These are phyloP conservation scores for Channa maculata DNA, from an alignment of 2,113 vertebrate species.

Conservation along the genomic window DNA sequence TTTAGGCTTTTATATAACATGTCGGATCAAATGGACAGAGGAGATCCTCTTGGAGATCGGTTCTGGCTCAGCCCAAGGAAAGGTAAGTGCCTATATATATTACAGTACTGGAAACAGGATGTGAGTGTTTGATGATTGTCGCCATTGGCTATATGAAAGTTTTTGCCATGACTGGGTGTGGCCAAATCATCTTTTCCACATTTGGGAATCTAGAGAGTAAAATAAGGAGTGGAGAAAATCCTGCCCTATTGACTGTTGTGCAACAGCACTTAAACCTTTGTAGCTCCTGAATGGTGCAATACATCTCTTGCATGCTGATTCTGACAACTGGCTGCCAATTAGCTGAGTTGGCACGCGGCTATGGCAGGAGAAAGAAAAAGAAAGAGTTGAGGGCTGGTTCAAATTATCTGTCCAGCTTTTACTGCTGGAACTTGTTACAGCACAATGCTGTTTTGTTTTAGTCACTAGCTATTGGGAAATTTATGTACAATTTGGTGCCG, in stretches of 20 bases:
- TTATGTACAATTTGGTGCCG: constrained; percentile 3
- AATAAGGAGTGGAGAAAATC: not conserved
- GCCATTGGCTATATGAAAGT: constrained; percentile 20
- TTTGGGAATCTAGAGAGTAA: not conserved
- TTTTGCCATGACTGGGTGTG: constrained; percentile 45
- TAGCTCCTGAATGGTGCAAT: constrained; percentile 7
- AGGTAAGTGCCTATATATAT: constrained; percentile 71
- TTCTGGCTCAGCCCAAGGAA: constrained; percentile 85
- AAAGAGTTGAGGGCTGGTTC: constrained; percentile 66
- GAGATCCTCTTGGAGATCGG: constrained; percentile 82
- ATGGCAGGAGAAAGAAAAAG: constrained; percentile 43
- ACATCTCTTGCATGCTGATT: constrained; percentile 49
- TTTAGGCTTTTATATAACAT: constrained; percentile 32
- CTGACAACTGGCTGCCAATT: constrained; percentile 49
- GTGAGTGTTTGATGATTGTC: not conserved
- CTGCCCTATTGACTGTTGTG: not conserved
- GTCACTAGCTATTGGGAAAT: constrained; percentile 48
- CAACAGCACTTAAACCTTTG: constrained; percentile 17
- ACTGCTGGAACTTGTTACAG: constrained; percentile 75
- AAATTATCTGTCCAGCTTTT: constrained; percentile 69
- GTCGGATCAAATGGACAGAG: constrained; percentile 60
- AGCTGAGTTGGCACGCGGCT: constrained; percentile 54
- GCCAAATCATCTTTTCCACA: constrained; percentile 14
- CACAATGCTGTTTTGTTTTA: constrained; percentile 67
- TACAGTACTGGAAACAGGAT: not conserved